phyloP scores from a whole-genome alignment of 2,797 vertebrate genomes.

The Pangasius larnaudii region DNA sequence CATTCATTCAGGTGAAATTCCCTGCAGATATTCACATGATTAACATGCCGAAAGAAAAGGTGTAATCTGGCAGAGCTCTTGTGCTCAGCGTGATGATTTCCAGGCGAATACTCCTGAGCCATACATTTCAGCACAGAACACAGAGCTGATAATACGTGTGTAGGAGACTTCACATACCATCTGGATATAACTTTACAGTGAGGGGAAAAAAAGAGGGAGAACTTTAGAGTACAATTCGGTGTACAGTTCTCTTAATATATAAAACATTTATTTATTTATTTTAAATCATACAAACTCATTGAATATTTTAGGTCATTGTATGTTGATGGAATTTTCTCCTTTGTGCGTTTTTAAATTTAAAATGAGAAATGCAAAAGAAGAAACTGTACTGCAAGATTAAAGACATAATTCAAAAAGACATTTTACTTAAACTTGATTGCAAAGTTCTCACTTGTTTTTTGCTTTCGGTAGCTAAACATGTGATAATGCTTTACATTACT shows the following conservation, averaged over 20 bases:
- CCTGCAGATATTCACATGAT: background rate
- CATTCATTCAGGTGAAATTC: background rate
- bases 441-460: background rate
- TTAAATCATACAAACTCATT: background rate
- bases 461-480: background rate
- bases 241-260: background rate
- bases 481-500: background rate
- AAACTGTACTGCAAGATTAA: too few species aligned
- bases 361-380: background rate
- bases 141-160: background rate
- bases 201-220: too few species aligned
- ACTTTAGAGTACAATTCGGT: background rate
- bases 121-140: background rate
- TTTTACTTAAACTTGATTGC: too few species aligned
- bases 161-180: background rate
- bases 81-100: background rate
- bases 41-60: background rate
- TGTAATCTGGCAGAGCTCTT: background rate
- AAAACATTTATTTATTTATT: background rate
- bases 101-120: background rate
- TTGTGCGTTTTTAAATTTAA: background rate
- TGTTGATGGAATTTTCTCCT: too few species aligned
- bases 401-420: too few species aligned
- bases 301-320: background rate
- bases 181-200: background rate